A percentile compares a stretch with the other conserved stretches of the same genome.
Evolutionary conservation across 2,113 vertebrate genomes (phyloP).

Genomic region (Elachura formosa): DNA sequence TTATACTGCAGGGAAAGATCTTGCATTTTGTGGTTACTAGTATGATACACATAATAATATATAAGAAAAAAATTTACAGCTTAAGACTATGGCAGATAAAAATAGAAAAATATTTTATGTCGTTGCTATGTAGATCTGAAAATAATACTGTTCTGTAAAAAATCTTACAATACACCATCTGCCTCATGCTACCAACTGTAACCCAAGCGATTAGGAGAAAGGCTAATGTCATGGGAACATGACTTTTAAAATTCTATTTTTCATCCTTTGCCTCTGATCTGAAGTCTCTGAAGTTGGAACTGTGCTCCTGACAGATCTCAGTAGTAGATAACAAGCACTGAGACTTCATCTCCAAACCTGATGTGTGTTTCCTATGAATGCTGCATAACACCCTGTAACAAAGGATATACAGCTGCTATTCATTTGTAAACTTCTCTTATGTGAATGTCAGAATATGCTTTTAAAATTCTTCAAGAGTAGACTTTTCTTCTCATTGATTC

Average conservation of each 20-base stretch:
- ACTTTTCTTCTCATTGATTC: background rate
- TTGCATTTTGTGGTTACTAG: background rate
- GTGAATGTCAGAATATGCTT: background rate
- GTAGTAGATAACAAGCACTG: background rate
- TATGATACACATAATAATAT: background rate
- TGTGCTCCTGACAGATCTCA: background rate
- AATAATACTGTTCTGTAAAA: background rate
- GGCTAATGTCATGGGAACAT: background rate
- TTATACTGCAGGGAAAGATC: background rate
- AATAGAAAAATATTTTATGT: background rate
- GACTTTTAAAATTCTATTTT: background rate
- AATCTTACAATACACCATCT: background rate
- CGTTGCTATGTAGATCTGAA: background rate
- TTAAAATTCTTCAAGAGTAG: background rate
- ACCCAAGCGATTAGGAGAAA: background rate
- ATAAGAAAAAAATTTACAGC: background rate
- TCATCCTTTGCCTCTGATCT: background rate
- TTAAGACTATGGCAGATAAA: background rate
- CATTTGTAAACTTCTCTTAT: background rate
- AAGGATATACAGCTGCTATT: background rate
- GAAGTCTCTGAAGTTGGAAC: background rate
- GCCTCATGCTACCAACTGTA: background rate
- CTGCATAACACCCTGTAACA: background rate
- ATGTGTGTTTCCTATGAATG: background rate
- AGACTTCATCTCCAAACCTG: background rate